Percentiles rank a stretch among this genome's conserved stretches.
phyloP scores from a whole-genome alignment of 2,797 vertebrate genomes.

The Phylloscopus collybita region DNA sequence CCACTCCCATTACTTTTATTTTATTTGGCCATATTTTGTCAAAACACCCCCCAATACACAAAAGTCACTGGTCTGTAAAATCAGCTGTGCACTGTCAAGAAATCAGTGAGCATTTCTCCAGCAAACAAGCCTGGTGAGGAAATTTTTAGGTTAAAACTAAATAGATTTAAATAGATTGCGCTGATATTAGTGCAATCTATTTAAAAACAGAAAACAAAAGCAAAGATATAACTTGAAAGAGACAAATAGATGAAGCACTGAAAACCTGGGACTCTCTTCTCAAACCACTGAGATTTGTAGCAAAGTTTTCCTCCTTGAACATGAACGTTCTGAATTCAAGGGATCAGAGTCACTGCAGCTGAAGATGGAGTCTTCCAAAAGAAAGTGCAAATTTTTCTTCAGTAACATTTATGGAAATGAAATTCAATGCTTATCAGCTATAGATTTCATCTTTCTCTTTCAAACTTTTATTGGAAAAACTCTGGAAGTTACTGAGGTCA shows the following conservation, averaged over 20 bases:
- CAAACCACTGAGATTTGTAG: not conserved
- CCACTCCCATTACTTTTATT: not conserved
- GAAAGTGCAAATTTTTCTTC: not conserved
- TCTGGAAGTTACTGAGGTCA: not conserved
- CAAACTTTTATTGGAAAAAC: not conserved
- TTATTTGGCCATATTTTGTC: not conserved
- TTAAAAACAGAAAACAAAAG: not conserved
- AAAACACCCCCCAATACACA: not conserved
- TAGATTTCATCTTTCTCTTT: not conserved
- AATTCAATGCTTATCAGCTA: not conserved
- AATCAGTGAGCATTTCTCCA: not conserved
- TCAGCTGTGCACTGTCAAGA: not conserved
- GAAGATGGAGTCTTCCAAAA: not conserved
- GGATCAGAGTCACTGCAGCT: not conserved
- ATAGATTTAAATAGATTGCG: too few relatives aligned
- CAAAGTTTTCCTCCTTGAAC: not conserved
- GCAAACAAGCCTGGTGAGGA: not conserved
- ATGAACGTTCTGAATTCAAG: not conserved
- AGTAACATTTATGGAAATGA: not conserved
- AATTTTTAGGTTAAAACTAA: not conserved
- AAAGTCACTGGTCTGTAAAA: not conserved
- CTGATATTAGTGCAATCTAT: not conserved
- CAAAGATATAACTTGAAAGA: not conserved
- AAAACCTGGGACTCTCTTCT: not conserved
- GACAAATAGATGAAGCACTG: not conserved